These are phyloP conservation scores for Hybognathus amarus DNA, from an alignment of 2,797 vertebrate genomes.

Conservation along the genomic window DNA sequence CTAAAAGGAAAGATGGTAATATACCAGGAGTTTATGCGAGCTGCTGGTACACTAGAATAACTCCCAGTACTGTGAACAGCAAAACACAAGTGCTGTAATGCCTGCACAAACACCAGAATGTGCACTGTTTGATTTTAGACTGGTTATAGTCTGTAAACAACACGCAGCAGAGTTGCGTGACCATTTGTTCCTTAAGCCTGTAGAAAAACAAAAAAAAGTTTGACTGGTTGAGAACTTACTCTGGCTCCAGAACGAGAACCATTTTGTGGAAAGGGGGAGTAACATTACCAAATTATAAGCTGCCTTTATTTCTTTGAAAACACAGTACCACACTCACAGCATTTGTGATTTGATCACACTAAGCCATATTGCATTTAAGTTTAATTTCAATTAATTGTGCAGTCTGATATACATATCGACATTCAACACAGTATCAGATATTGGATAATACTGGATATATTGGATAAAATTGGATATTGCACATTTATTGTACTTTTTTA, in stretches of 20 bases:
- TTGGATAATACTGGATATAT: neutral
- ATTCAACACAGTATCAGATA: neutral
- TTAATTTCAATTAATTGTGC: neutral
- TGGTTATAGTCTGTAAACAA: neutral
- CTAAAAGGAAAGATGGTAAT: too few relatives aligned
- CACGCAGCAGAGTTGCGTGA: neutral
- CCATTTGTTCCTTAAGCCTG: neutral
- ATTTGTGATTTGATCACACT: neutral
- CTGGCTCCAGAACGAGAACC: too few relatives aligned
- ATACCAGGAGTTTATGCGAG: too few relatives aligned
- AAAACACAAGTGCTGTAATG: neutral
- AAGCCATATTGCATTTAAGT: neutral
- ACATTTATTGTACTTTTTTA: neutral
- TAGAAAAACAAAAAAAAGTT: neutral
- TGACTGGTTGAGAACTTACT: too few relatives aligned
- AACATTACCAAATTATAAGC: too few relatives aligned
- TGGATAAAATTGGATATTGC: neutral
- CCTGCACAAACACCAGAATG: neutral
- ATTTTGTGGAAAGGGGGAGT: too few relatives aligned
- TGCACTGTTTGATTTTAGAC: neutral
- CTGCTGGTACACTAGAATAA: too few relatives aligned
- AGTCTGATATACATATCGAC: neutral
- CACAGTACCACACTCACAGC: neutral
- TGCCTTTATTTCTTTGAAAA: too few relatives aligned
- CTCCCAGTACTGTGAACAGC: neutral